Evolutionary conservation across 2,113 vertebrate species (phyloP).

Genomic region (Ellobius talpinus): DNA sequence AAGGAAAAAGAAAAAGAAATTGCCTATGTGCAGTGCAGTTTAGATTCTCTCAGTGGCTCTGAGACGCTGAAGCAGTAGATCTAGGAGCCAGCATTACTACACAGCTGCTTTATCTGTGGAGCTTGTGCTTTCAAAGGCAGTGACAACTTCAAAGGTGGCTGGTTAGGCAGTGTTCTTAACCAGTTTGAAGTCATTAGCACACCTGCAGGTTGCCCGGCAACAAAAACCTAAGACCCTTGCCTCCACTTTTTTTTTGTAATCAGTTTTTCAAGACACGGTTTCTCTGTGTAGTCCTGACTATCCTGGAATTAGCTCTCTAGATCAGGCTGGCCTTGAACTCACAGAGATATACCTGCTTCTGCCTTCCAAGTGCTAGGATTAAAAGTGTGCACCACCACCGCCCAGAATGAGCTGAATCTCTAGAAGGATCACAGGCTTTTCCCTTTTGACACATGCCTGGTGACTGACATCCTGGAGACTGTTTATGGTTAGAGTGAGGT

Average conservation of each 20-base stretch:
- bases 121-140: neutral
- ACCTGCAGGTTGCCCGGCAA: neutral
- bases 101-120: neutral
- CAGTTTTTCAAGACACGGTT: neutral
- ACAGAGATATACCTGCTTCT: too few relatives aligned
- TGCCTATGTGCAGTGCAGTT: neutral
- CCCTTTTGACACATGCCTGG: neutral
- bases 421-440: neutral
- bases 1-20: neutral
- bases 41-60: neutral
- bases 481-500: neutral
- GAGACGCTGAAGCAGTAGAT: neutral
- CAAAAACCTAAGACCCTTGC: neutral
- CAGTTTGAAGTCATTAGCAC: neutral
- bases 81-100: neutral
- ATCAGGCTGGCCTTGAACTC: too few relatives aligned
- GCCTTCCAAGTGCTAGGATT: too few relatives aligned
- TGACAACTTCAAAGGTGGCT: neutral
- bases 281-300: neutral
- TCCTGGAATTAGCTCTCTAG: too few relatives aligned
- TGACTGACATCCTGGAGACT: neutral
- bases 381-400: too few relatives aligned
- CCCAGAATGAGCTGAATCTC: too few relatives aligned
- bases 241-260: neutral
- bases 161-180: neutral